Conservation (phyloP, 2,888 invertebrate species). For the Aricia artaxerxes region DNA sequence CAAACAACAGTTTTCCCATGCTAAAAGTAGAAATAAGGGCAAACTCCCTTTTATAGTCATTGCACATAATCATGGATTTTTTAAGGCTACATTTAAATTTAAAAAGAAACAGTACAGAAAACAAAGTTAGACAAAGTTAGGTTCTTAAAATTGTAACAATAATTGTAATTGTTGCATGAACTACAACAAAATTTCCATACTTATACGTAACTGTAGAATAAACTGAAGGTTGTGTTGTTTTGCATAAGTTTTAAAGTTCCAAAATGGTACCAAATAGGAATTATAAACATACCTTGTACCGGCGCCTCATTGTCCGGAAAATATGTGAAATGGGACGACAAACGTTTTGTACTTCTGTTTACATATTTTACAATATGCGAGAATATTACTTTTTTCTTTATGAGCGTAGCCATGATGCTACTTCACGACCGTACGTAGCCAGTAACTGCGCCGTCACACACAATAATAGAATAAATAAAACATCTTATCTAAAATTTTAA, state of each 20-base stretch:
- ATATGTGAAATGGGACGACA: constrained; percentile 82
- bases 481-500: constrained; percentile 74
- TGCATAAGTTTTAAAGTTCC: background rate
- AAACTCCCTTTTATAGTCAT: no score
- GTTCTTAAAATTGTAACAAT: background rate
- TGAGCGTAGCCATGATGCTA: constrained; percentile 58
- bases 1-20: no score
- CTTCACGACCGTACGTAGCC: constrained; percentile 36
- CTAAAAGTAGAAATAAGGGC: no score
- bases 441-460: constrained; percentile 41
- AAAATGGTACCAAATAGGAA: background rate
- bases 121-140: background rate
- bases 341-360: constrained; percentile 56
- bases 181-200: background rate
- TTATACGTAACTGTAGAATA: background rate
- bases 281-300: constrained; percentile 64
- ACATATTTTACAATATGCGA: constrained; percentile 60
- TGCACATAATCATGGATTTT: no score
- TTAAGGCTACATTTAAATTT: no score
- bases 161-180: background rate
- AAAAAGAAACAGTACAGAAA: no score
- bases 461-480: constrained; percentile 59
- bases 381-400: constrained; percentile 53
- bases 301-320: constrained; percentile 78
- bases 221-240: constrained; percentile 10